Percentiles rank a stretch among this genome's conserved stretches.
phyloP scores from a whole-genome alignment of 1,140 invertebrate species.

The Agrypnia vestita region DNA sequence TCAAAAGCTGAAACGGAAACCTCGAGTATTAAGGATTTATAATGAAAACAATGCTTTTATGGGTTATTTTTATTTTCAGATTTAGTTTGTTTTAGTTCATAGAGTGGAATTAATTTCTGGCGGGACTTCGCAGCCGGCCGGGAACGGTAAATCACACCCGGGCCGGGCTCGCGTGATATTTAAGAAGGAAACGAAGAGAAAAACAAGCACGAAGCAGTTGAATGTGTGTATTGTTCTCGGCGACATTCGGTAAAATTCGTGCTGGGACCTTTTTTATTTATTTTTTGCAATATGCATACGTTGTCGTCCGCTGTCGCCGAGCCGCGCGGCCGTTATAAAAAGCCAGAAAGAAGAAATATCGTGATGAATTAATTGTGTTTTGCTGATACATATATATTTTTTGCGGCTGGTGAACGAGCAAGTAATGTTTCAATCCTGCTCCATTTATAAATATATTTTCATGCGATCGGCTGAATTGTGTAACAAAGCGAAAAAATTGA shows the following conservation, averaged over 20 bases:
- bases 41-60: no score
- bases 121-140: background rate
- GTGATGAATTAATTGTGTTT: constrained; percentile 24
- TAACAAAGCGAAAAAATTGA: no score
- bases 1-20: no score
- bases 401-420: background rate
- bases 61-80: no score
- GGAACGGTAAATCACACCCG: constrained; percentile 34
- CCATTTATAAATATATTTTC: no score
- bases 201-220: constrained; percentile 20
- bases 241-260: constrained; percentile 12
- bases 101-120: background rate
- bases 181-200: constrained; percentile 12
- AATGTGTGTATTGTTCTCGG: constrained; percentile 23
- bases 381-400: constrained; percentile 9
- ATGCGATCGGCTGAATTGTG: no score
- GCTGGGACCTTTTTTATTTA: constrained; percentile 8
- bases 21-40: no score
- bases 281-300: constrained; percentile 20
- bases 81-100: no score
- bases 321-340: background rate
- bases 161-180: constrained; percentile 28
- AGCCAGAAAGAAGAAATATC: background rate
- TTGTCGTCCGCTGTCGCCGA: constrained; percentile 10
- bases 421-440: no score